Conservation (phyloP, 2,888 invertebrate species). For the Alentia gelatinosa region DNA sequence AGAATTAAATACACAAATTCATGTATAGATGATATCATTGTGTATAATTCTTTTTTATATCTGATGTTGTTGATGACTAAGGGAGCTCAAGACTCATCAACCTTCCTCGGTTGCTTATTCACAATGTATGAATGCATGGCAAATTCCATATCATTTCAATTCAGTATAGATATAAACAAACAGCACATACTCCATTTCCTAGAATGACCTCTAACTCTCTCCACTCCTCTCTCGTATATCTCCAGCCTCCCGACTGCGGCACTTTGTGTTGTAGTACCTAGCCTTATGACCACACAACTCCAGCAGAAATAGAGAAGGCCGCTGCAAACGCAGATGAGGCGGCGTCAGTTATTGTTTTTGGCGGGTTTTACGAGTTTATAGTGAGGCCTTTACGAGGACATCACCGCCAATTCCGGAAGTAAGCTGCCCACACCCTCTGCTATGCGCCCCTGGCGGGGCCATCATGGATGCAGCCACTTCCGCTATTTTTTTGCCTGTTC, state of each 20-base stretch:
- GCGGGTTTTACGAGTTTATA: slow-evolving; percentile 16
- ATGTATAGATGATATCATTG: no score
- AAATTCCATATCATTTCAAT: no score
- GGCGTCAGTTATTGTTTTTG: slow-evolving; percentile 5
- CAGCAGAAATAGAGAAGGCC: neutral
- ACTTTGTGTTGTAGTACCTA: neutral
- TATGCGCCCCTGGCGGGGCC: neutral
- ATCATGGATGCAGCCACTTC: neutral
- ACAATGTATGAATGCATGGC: no score
- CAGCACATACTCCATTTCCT: no score
- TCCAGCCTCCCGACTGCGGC: neutral
- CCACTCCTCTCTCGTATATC: no score
- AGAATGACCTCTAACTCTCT: no score
- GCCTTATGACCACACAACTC: neutral
- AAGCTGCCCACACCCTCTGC: neutral
- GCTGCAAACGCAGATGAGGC: neutral
- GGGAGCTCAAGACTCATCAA: no score
- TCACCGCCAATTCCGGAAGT: slow-evolving; percentile 9
- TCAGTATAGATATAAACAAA: no score
- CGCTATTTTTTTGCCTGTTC: neutral
- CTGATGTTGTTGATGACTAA: no score
- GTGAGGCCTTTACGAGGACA: neutral
- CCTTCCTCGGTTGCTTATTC: no score
- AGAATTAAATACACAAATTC: no score
- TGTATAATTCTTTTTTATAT: no score